These are phyloP conservation scores for Panulirus ornatus DNA, from an alignment of 1,140 invertebrate species.

Conservation along the genomic window DNA sequence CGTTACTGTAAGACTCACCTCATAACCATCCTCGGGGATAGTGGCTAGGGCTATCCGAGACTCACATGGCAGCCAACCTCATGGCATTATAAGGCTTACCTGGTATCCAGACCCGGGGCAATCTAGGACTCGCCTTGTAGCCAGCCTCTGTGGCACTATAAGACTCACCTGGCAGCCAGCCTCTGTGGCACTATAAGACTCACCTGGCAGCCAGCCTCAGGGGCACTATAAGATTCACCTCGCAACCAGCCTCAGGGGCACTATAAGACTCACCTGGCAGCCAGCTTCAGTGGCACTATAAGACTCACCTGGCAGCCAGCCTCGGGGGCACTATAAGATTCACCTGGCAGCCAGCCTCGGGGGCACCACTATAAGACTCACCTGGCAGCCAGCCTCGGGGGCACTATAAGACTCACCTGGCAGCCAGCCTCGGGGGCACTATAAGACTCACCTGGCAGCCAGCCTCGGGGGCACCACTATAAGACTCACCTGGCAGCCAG, in stretches of 20 bases:
- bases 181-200: slow-evolving; percentile 10
- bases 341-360: too few species aligned
- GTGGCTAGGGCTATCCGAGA: too few species aligned
- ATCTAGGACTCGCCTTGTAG: not conserved
- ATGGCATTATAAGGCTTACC: not conserved
- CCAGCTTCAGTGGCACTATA: too few species aligned
- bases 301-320: too few species aligned
- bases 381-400: too few species aligned
- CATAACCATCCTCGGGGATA: not conserved
- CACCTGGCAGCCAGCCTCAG: too few species aligned
- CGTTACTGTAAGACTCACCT: not conserved
- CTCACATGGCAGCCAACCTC: not conserved
- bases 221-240: not conserved
- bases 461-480: not conserved
- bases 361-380: too few species aligned
- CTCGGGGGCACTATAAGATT: too few species aligned
- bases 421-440: too few species aligned
- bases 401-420: too few species aligned
- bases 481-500: too few species aligned
- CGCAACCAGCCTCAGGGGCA: slow-evolving; percentile 24
- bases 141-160: not conserved
- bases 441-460: not conserved
- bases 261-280: not conserved
- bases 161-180: slow-evolving; percentile 24
- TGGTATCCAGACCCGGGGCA: not conserved